phyloP scores from a whole-genome alignment of 1,140 invertebrate genomes.

The Ridgeia piscesae region DNA sequence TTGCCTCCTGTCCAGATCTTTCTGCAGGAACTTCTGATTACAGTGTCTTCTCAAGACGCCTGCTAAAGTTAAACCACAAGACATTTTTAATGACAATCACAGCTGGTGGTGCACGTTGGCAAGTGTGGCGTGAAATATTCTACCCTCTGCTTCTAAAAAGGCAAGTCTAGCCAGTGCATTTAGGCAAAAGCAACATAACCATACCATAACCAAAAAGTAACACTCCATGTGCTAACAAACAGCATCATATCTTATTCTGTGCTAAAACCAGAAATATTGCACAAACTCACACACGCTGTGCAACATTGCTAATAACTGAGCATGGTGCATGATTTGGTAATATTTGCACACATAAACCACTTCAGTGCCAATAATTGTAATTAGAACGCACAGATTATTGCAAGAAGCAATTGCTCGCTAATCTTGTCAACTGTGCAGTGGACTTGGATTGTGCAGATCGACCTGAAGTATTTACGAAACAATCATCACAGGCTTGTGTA shows the following conservation, averaged over 20 bases:
- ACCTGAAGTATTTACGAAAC: neutral
- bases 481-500: neutral
- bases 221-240: neutral
- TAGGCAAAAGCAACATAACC: no score
- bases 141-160: no score
- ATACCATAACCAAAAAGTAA: no score
- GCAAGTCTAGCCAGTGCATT: no score
- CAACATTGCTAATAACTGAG: neutral
- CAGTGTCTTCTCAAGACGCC: neutral
- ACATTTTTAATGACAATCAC: neutral
- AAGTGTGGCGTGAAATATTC: no score
- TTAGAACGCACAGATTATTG: neutral
- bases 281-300: neutral
- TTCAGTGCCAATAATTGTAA: neutral
- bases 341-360: neutral
- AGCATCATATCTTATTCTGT: neutral
- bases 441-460: neutral
- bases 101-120: no score
- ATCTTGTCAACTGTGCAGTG: neutral
- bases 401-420: neutral
- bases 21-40: neutral
- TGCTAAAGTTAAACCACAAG: neutral
- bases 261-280: neutral
- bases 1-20: neutral
- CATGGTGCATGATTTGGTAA: neutral